Percentiles rank a stretch among this genome's conserved stretches.
Evolutionary conservation across 2,113 vertebrate genomes (phyloP).

Genomic region (Gnathonemus echidnorhynchus): DNA sequence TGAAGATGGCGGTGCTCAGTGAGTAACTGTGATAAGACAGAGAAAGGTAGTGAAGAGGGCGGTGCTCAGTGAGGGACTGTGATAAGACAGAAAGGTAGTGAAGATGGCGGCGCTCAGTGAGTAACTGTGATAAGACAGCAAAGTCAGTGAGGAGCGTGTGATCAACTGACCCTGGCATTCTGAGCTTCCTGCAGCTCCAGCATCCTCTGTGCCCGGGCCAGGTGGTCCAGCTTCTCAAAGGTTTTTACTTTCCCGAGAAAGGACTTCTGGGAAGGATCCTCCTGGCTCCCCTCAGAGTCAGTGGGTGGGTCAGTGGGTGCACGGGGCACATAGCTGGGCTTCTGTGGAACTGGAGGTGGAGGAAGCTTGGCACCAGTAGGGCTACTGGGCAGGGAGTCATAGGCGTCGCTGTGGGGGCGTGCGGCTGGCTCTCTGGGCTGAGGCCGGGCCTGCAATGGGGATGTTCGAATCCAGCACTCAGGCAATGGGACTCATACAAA

Average conservation of each 20-base stretch:
- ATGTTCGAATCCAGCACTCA: neutral
- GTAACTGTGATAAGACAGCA: neutral
- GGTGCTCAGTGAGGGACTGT: neutral
- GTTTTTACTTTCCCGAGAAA: slow-evolving; percentile 94
- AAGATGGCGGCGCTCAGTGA: neutral
- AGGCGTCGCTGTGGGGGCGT: neutral
- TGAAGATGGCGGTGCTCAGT: neutral
- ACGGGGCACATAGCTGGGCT: slow-evolving; percentile 61
- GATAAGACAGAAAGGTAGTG: neutral
- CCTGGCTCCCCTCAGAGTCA: slow-evolving; percentile 48
- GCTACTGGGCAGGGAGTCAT: neutral
- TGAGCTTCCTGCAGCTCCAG: slow-evolving; percentile 95
- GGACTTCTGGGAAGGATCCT: slow-evolving; percentile 70
- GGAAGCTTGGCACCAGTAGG: slow-evolving; percentile 42
- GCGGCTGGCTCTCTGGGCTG: neutral
- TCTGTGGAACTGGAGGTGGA: slow-evolving; percentile 71
- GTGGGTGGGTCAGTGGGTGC: slow-evolving; percentile 38
- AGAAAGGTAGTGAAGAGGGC: neutral
- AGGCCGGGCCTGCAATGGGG: neutral
- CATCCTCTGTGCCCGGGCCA: slow-evolving; percentile 82
- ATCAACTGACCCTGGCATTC: slow-evolving; percentile 74
- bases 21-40: too few species aligned
- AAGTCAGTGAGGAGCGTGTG: neutral
- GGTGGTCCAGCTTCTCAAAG: slow-evolving; percentile 95
- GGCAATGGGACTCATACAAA: neutral